A percentile compares a stretch with the other conserved stretches of the same genome.
Evolutionary conservation across 2,888 invertebrate genomes (phyloP).

Genomic region (Coecobrya sp.): DNA sequence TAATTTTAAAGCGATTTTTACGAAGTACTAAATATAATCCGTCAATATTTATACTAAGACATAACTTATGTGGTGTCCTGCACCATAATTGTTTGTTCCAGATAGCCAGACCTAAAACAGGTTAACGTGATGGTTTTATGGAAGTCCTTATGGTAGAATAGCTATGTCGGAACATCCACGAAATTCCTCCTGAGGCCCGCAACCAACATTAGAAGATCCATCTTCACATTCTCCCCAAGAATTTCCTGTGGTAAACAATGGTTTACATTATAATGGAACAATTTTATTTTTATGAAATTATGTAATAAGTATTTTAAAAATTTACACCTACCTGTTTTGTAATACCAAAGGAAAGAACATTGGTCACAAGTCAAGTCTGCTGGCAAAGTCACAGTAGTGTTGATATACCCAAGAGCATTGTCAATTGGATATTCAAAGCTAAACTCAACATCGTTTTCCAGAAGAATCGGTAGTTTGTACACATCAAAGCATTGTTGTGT

Average conservation of each 20-base stretch:
- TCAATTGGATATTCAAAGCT: conserved; percentile 53
- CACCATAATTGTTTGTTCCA: neutral
- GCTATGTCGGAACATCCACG: conserved; percentile 80
- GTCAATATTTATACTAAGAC: neutral
- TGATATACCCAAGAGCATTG: conserved; percentile 52
- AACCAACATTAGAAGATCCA: conserved; percentile 70
- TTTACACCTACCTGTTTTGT: conserved; percentile 65
- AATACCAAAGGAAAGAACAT: conserved; percentile 76
- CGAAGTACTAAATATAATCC: no score
- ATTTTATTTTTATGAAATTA: neutral
- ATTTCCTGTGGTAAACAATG: conserved; percentile 71
- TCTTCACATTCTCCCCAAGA: conserved; percentile 77
- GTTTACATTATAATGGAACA: neutral
- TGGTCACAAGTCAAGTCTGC: conserved; percentile 58
- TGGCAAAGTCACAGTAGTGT: conserved; percentile 58
- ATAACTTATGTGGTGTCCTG: no score
- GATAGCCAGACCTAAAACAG: neutral
- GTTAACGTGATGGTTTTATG: neutral
- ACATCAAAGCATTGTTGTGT: conserved; percentile 76
- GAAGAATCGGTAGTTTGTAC: conserved; percentile 47
- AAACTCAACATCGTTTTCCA: conserved; percentile 46
- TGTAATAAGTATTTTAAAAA: neutral
- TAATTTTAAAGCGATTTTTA: no score
- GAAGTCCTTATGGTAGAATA: conserved; percentile 48
- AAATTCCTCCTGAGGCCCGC: conserved; percentile 81